Percentiles rank a stretch among this genome's conserved stretches.
phyloP scores from a whole-genome alignment of 2,888 invertebrate species.

The Luperina nickerlii region DNA sequence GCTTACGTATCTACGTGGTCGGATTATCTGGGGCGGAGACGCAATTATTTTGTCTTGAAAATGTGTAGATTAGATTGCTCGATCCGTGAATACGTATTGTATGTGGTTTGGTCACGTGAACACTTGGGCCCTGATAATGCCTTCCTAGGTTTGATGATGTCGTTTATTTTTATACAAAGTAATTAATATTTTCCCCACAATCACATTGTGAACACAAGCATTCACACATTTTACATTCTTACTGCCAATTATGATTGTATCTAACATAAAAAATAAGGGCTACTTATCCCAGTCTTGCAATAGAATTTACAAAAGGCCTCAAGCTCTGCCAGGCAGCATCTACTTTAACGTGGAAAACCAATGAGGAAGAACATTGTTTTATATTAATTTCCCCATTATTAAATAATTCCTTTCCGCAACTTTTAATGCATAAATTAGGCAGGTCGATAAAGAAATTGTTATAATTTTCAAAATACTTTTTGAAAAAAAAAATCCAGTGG shows the following conservation, averaged over 20 bases:
- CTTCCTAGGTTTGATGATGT: conserved; percentile 3
- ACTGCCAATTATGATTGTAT: neutral
- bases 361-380: neutral
- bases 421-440: conserved; percentile 33
- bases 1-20: conserved; percentile 60
- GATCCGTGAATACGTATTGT: conserved; percentile 50
- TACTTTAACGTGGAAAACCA: neutral
- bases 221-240: neutral
- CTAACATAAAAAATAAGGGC: neutral
- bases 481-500: conserved; percentile 22
- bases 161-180: conserved; percentile 11
- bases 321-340: neutral
- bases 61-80: conserved; percentile 60
- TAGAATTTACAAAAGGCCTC: neutral
- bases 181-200: neutral
- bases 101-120: conserved; percentile 22
- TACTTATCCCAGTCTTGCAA: neutral
- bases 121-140: conserved; percentile 19
- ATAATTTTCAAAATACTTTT: conserved; percentile 53
- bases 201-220: no score
- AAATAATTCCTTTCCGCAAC: conserved; percentile 9
- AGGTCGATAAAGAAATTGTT: conserved; percentile 20
- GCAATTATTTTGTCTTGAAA: conserved; percentile 65
- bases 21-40: conserved; percentile 52
- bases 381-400: conserved; percentile 16